Percentiles rank a stretch among this genome's conserved stretches.
Evolutionary conservation across 2,888 invertebrate species (phyloP).

Genomic region (Gisinianus flammeolus): DNA sequence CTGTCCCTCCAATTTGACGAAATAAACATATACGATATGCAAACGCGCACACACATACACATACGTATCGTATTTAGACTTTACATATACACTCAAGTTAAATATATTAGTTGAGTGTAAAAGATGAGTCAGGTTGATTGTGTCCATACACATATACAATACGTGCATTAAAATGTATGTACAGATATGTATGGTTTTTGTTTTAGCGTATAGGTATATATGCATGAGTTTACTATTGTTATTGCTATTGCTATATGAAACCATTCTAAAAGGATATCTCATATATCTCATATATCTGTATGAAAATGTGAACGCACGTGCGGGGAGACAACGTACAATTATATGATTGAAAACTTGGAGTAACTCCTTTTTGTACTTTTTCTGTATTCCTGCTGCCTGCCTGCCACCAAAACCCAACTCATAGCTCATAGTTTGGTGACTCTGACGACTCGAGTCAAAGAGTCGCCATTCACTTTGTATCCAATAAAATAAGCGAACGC

Average conservation of each 20-base stretch:
- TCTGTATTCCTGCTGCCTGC: neutral
- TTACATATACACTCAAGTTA: no score
- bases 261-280: neutral
- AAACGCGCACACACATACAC: no score
- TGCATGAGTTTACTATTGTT: neutral
- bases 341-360: constrained; percentile 30
- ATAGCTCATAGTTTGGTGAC: neutral
- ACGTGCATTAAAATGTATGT: no score
- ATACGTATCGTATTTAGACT: no score
- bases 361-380: neutral
- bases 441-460: constrained; percentile 11
- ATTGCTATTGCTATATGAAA: neutral
- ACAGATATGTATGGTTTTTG: no score
- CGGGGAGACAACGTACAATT: constrained; percentile 38
- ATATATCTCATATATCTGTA: no score
- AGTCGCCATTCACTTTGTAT: constrained; percentile 2
- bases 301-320: constrained; percentile 31
- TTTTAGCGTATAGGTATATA: neutral
- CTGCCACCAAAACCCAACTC: neutral
- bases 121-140: no score
- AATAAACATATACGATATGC: no score
- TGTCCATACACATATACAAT: no score
- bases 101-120: no score
- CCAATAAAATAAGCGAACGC: no score
- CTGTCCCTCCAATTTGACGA: no score